Conservation (phyloP, 2,797 vertebrate genomes). For the Hafferia zeledoni region DNA sequence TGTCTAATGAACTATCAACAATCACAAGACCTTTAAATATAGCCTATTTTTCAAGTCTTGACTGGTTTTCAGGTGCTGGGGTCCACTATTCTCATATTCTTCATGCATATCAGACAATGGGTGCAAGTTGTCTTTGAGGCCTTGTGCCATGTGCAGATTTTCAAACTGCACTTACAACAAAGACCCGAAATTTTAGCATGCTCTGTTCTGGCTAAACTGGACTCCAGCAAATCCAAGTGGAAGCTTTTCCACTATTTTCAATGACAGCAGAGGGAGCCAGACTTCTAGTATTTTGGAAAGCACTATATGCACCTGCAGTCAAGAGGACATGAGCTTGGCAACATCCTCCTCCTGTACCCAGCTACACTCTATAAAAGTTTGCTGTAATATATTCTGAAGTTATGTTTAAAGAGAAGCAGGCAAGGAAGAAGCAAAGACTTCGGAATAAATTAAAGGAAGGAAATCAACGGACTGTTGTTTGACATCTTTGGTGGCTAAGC, state of each 20-base stretch:
- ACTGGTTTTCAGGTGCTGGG: neutral
- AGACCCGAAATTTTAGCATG: neutral
- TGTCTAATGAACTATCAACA: neutral
- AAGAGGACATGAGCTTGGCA: neutral
- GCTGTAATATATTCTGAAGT: neutral
- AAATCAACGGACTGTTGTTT: neutral
- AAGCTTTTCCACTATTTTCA: neutral
- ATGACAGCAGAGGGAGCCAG: neutral
- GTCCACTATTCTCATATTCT: neutral
- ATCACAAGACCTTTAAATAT: neutral
- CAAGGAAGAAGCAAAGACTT: neutral
- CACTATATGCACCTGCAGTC: neutral
- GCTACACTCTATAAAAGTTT: neutral
- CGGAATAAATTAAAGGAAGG: neutral
- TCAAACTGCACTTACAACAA: neutral
- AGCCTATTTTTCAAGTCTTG: neutral
- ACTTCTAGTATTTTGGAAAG: neutral
- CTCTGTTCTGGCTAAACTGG: neutral
- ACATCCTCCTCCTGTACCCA: neutral
- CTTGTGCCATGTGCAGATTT: neutral
- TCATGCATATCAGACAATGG: neutral
- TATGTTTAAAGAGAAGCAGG: neutral
- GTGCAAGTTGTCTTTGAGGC: neutral
- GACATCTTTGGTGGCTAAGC: neutral
- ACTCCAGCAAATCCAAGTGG: neutral